These are phyloP conservation scores for Avahi laniger DNA, from an alignment of 2,797 vertebrate species.

Conservation along the genomic window DNA sequence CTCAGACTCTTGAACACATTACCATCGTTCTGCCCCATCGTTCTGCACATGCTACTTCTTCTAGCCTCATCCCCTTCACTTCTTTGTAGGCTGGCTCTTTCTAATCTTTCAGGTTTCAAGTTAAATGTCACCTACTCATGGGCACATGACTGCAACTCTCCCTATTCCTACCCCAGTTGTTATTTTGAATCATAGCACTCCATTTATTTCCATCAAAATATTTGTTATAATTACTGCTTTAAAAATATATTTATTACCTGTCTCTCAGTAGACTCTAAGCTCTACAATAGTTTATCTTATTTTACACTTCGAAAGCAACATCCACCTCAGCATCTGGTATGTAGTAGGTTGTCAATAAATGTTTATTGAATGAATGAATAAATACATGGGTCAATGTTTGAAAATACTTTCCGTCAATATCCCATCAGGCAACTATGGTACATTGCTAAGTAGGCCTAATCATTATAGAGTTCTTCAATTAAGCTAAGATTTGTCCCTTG, in stretches of 20 bases:
- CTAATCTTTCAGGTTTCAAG: background rate
- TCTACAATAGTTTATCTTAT: background rate
- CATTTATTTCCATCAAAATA: constrained; percentile 6
- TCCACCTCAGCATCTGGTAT: background rate
- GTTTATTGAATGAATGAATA: constrained; percentile 57
- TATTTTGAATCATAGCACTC: constrained; percentile 5
- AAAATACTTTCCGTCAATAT: constrained; percentile 57
- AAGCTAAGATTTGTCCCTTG: background rate
- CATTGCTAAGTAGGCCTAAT: constrained; percentile 31
- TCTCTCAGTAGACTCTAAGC: constrained; percentile 24
- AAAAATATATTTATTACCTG: background rate
- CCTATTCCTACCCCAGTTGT: background rate
- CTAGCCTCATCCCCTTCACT: background rate
- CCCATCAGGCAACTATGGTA: constrained; percentile 3
- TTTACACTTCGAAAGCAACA: background rate
- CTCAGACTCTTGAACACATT: background rate
- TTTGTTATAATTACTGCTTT: background rate
- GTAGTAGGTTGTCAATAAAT: constrained; percentile 36
- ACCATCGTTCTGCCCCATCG: background rate
- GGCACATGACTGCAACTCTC: background rate
- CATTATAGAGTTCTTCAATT: background rate
- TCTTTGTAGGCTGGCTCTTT: background rate
- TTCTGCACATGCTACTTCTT: background rate
- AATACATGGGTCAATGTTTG: constrained; percentile 42
- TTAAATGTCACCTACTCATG: background rate